Evolutionary conservation across 2,888 invertebrate genomes (phyloP).

Genomic region (Yponomeuta plumbellus): DNA sequence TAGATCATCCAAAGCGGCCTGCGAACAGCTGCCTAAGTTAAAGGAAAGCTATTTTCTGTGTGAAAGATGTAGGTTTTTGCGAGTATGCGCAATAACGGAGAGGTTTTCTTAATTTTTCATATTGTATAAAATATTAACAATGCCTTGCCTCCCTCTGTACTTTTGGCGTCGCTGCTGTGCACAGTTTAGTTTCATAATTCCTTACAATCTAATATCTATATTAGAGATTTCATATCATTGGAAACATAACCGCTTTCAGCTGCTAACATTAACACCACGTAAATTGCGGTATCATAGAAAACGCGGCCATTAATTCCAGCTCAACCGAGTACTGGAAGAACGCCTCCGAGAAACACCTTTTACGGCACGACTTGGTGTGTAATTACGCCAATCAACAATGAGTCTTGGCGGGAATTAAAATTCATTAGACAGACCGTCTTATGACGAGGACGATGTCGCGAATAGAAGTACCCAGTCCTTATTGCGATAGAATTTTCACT

Average conservation of each 20-base stretch:
- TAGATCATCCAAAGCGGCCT: too few species aligned
- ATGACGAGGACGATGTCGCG: neutral
- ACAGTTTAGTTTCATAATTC: too few species aligned
- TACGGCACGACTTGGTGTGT: neutral
- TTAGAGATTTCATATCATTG: too few species aligned
- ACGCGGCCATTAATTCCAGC: neutral
- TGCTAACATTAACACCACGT: neutral
- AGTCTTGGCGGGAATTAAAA: neutral
- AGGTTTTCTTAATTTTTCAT: too few species aligned
- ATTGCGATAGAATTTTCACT: neutral
- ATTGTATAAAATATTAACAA: too few species aligned
- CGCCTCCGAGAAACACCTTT: slow-evolving; percentile 1
- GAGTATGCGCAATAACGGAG: too few species aligned
- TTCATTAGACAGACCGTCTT: neutral
- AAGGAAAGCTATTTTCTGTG: too few species aligned
- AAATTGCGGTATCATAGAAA: neutral
- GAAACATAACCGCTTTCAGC: neutral
- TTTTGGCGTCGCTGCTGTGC: too few species aligned
- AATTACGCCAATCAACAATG: slow-evolving; percentile 1
- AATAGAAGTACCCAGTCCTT: neutral
- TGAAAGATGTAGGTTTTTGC: too few species aligned
- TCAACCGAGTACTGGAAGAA: neutral
- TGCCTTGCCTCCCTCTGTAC: too few species aligned
- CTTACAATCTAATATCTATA: too few species aligned
- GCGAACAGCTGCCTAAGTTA: too few species aligned